Evolutionary conservation across 2,113 vertebrate species (phyloP).

Genomic region (Lota lota): DNA sequence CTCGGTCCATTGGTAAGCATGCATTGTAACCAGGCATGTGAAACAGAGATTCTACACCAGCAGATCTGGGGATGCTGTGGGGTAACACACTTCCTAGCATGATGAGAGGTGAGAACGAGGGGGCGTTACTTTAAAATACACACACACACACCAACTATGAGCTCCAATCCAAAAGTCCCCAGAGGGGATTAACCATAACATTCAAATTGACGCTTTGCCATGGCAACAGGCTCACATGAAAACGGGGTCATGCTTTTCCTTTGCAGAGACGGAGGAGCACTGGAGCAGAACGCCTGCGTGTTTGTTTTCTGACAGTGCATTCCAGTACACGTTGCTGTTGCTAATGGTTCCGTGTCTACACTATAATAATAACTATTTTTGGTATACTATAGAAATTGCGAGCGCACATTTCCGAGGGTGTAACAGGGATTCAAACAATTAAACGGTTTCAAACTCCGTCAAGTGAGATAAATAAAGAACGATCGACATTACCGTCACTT

Average conservation of each 20-base stretch:
- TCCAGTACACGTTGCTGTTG: no score
- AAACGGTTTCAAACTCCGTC: not conserved
- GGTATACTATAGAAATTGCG: not conserved
- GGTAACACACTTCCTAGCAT: no score
- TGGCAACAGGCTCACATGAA: conserved; percentile 54
- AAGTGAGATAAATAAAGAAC: not conserved
- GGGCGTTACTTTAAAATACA: not conserved
- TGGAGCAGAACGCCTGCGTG: conserved; percentile 51
- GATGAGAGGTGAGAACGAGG: no score
- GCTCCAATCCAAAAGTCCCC: conserved; percentile 25
- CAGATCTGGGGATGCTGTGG: no score
- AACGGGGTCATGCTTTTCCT: conserved; percentile 65
- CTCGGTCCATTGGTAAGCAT: no score
- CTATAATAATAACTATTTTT: not conserved
- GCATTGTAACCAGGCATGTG: no score
- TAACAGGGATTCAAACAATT: not conserved
- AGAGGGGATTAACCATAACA: conserved; percentile 51
- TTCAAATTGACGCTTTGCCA: conserved; percentile 49
- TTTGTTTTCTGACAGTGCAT: no score
- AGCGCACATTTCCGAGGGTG: not conserved
- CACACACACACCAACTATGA: conserved; percentile 34
- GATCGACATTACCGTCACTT: not conserved
- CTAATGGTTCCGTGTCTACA: no score
- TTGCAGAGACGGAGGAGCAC: conserved; percentile 48
- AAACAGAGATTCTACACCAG: no score